Evolutionary conservation across 64 coral and sea anemone genomes (phyloP), one percentile per base, ranked within the genome.

Genomic region (Anthopleura sola): DNA sequence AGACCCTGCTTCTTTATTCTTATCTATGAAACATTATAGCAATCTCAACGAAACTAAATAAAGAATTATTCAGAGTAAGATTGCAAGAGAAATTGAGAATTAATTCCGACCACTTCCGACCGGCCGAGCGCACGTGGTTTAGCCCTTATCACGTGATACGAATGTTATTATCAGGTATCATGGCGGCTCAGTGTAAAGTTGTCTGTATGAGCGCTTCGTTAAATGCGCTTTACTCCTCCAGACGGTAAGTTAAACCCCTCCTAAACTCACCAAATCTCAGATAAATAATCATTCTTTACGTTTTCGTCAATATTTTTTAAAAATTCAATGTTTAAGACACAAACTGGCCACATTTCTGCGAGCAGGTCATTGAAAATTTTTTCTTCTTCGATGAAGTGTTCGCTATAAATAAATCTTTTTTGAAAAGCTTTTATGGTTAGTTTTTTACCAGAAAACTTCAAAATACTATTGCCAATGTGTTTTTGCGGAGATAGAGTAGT

Each of bases 141-240:
- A 48, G 21, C 24, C 10, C 24, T 15, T 54, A 55, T 83, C n/a
- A 83, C 24, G 82, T 56, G 31, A 56, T 14, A 29, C 20, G 50
- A 29, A 60, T 83, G 82, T 83, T 83, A 83, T 83, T 83, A 83
- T 83, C 49, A 50, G 55, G 26, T 83, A 83, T 47, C 49, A 83
- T 83, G 82, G 82, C 82, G 82, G 82, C 14, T 17, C 51, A 29
- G 3, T 83, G 82, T 24, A 34, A 54, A 36, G 23, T 32, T 54
- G 49, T 56, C 49, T n/a, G 32, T 39, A 83, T 20, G 26, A 83
- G 48, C 82, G 48, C 82, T 29, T 56, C 48, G 49, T 83, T 83
- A 36, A 83, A 56, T 10, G 49, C 82, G 82, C 49, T 53, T 83
- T 83, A 48, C 34, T 54, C 82, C 23, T 83, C 82, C 13, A 83